These are phyloP conservation scores for Indri indri DNA, from an alignment of 2,113 vertebrate genomes.

Conservation along the genomic window DNA sequence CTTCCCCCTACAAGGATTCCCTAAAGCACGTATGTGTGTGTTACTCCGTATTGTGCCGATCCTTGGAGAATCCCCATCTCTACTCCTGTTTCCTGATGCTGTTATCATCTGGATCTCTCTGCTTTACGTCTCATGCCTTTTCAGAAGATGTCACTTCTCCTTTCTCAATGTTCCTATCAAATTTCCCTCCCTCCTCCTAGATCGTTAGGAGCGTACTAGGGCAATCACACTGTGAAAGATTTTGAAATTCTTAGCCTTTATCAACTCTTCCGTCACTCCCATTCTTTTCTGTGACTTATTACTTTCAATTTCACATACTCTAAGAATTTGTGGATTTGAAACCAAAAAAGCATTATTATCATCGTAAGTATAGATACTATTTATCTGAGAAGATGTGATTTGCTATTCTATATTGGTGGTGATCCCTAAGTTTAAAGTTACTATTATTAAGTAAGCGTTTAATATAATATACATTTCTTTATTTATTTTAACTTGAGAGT, in stretches of 20 bases:
- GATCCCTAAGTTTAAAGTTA: neutral
- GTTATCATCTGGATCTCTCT: neutral
- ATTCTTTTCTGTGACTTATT: neutral
- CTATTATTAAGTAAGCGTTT: neutral
- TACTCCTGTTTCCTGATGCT: neutral
- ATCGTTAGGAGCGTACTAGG: neutral
- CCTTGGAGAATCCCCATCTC: neutral
- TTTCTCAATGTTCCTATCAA: neutral
- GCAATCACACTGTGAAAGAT: neutral
- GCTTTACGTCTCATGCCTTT: neutral
- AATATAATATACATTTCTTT: neutral
- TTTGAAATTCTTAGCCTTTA: neutral
- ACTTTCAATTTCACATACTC: neutral
- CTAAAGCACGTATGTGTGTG: neutral
- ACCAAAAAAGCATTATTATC: neutral
- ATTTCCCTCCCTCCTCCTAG: neutral
- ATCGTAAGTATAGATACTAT: neutral
- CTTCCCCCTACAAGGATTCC: neutral
- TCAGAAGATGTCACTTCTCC: neutral
- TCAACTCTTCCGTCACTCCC: neutral
- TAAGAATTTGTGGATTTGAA: conserved; percentile 32
- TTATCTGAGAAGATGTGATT: neutral
- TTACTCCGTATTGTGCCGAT: neutral
- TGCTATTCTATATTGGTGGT: neutral
- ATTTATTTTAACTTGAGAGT: conserved; percentile 5